Base-by-base conservation (phyloP, 2,888 invertebrate genomes). In the Nycteola revayana region DNA sequence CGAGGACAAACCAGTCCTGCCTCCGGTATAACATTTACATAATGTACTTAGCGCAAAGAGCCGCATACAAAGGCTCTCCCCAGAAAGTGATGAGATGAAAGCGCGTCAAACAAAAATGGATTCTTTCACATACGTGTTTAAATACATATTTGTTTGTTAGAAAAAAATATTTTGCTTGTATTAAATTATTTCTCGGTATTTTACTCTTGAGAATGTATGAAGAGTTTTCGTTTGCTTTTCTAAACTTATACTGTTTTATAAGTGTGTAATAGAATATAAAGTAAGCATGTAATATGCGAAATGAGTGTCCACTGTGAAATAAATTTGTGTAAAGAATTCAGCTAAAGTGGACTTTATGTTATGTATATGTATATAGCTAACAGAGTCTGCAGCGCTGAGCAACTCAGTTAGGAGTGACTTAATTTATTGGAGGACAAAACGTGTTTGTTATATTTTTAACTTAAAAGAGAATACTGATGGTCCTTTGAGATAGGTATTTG, bases 1-100 rank as follows among this genome's bases (percentile, higher is more conserved):
- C 67, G 62, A 69, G 68, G 63, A 66, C 66, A 64, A 66, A 58
- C 58, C 69, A 65, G 75, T 67, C 72, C 75, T 75, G 75, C 77
- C 79, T 75, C 67, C 60, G 66, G 72, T 75, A 80, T 83, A 73
- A 81, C 75, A 84, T 83, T 83, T 80, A 77, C 84, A 84, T 84
- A 84, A 83, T 77, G 74, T 79, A 78, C 78, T 82, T 80, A 81
- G 74, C 61, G 64, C 62, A 66, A 63, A 68, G 74, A 78, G 74
- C 70, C 72, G 75, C 75, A 77, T 70, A 81, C 79, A 80, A 82
- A 81, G 78, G 68, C 75, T 62, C 67, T 71, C 48, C n/a, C 33
- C 62, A 65, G 67, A 76, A 75, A 73, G 69, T 75, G 77, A 76
- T 71, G 75, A 75, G 69, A 68, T 60, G 46, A 49, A 53, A 46